Base-by-base conservation (phyloP, 2,797 vertebrate species). In the Gymnothorax javanicus region DNA sequence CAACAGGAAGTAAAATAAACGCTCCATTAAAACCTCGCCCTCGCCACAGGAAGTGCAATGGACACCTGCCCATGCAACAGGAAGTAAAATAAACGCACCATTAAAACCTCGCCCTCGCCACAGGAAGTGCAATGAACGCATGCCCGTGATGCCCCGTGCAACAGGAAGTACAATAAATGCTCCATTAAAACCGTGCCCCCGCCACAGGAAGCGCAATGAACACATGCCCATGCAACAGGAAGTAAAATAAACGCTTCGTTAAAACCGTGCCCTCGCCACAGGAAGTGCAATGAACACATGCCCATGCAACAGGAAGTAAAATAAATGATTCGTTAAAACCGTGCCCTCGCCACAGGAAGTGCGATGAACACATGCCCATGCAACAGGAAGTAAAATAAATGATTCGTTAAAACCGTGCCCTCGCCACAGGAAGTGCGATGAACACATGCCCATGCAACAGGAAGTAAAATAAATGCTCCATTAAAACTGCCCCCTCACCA, bases 101-200 rank as follows among this genome's bases (percentile, higher is more conserved):
- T 71, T n/a, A 64, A 43, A n/a, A 54, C 20, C 25, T 0, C 4
- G 4, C 9, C 13, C 59, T 12, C 12, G 95, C 91, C 95, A 95
- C 89, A 93, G 94, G 93, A 91, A 94, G 92, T 95, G 96, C 95
- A 96, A 95, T 95, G 95, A 95, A 96, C 94, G 95, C 96, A 92
- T 81, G 33, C 33, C 33, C 33, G 2, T 43, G 33, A n/a, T 94
- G 95, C 95, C 7, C 27, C 58, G 1, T 56, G 95, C 91, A 95
- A 95, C 89, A 93, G 94, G 93, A 91, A 94, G 92, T 95, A 96
- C 95, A 96, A 95, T 95, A 96, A 95, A 96, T 94, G 95, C 95
- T 93, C 82, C 94, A 95, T 96, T 95, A 96, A 96, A 96, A 96
- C 95, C 95, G 62, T n/a, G 91, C 56, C 92, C 93, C 86, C 15